Conservation (phyloP, 2,888 invertebrate species). For the Eristalinus aeneus region DNA sequence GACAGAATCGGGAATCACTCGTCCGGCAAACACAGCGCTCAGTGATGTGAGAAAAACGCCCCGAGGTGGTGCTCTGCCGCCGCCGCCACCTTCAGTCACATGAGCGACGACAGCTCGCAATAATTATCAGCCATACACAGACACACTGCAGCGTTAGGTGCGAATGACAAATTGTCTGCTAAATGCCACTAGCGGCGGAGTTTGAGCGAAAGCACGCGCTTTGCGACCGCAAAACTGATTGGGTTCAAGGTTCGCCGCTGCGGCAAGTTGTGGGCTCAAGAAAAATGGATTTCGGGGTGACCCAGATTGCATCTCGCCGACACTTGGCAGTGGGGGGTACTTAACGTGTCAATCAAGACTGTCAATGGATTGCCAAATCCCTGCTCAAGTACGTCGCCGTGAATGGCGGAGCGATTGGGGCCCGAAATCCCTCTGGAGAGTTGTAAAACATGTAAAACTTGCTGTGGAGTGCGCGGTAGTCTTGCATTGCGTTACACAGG, state of each 20-base stretch:
- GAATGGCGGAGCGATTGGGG: background rate
- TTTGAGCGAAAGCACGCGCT: conserved; percentile 51
- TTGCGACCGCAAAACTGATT: conserved; percentile 20
- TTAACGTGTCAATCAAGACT: conserved; percentile 37
- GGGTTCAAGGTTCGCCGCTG: conserved; percentile 21
- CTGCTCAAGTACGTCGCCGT: background rate
- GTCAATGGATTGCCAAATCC: conserved; percentile 43
- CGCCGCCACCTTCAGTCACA: conserved; percentile 29
- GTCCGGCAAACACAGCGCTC: conserved; percentile 19
- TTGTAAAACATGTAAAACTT: conserved; percentile 41
- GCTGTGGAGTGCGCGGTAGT: conserved; percentile 22
- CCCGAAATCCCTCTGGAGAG: conserved; percentile 11
- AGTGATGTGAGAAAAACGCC: conserved; percentile 42
- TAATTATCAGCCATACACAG: conserved; percentile 30
- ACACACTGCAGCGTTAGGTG: conserved; percentile 11
- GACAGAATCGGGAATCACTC: conserved; percentile 60
- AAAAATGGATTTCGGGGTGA: conserved; percentile 10
- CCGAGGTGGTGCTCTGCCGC: conserved; percentile 22
- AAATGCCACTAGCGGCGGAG: conserved; percentile 20
- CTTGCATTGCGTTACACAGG: conserved; percentile 25
- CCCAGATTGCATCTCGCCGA: conserved; percentile 1
- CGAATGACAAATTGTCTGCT: conserved; percentile 37
- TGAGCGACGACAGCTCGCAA: conserved; percentile 52
- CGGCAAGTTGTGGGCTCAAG: background rate
- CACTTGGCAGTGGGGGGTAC: conserved; percentile 3